Conservation (phyloP, 2,113 vertebrate species). For the Polypterus senegalus region DNA sequence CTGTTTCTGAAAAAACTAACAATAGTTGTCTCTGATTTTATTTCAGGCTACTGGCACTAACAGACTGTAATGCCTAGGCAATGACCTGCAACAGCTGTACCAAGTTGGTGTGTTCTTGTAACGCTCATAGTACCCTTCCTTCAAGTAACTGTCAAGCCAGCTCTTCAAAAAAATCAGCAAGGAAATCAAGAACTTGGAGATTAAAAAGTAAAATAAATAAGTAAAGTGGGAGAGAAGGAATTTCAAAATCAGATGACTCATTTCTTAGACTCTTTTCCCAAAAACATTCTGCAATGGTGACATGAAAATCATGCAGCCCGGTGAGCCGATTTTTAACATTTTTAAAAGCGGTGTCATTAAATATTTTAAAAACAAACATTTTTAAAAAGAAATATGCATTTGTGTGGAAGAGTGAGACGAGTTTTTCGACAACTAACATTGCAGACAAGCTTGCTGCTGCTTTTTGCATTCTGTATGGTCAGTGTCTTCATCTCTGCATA, state of each 20-base stretch:
- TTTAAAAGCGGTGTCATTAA: conserved; percentile 44
- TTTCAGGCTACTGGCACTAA: conserved; percentile 28
- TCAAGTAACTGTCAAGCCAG: conserved; percentile 1
- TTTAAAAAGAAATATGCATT: conserved; percentile 24
- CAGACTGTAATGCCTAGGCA: conserved; percentile 29
- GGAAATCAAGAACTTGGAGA: conserved; percentile 28
- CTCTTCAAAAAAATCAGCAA: conserved; percentile 28
- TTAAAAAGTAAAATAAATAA: conserved; percentile 1
- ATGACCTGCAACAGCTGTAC: conserved; percentile 40
- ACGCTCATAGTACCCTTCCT: conserved; percentile 7
- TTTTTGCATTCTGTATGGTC: conserved; percentile 85
- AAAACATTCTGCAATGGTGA: conserved; percentile 87
- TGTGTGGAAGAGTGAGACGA: conserved; percentile 64
- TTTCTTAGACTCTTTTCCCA: conserved; percentile 46
- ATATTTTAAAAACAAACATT: conserved; percentile 10
- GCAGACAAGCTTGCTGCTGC: conserved; percentile 82
- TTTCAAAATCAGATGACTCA: conserved; percentile 31
- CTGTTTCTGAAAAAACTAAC: too few relatives aligned
- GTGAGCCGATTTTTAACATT: conserved; percentile 34
- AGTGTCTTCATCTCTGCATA: conserved; percentile 92
- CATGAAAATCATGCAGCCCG: conserved; percentile 70
- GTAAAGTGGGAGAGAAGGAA: conserved; percentile 31
- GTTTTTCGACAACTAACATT: conserved; percentile 85
- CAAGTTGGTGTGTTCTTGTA: conserved; percentile 3
- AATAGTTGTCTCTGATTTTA: conserved; percentile 9